Evolutionary conservation across 2,113 vertebrate genomes (phyloP).

Genomic region (Esox niger): DNA sequence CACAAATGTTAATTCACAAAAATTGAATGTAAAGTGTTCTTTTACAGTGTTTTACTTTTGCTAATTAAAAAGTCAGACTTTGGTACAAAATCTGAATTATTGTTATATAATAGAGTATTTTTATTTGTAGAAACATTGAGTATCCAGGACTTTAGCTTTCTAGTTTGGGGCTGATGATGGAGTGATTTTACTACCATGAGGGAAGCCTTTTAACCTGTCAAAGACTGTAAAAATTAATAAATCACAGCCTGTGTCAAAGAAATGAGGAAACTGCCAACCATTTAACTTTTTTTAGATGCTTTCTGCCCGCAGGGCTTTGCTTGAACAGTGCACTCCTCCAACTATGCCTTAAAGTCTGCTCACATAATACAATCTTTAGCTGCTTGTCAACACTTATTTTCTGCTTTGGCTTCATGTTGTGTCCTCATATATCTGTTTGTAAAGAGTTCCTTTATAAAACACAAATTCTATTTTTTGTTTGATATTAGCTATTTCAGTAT

Average conservation of each 20-base stretch:
- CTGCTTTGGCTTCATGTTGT: conserved; percentile 17
- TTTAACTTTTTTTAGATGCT: conserved; percentile 50
- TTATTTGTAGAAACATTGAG: conserved; percentile 47
- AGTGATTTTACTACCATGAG: conserved; percentile 48
- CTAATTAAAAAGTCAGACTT: conserved; percentile 37
- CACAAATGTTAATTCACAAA: conserved; percentile 18
- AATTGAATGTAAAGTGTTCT: conserved; percentile 48
- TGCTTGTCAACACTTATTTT: conserved; percentile 27
- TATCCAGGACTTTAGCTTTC: conserved; percentile 23
- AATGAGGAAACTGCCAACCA: conserved; percentile 54
- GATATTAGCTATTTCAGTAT: conserved; percentile 65
- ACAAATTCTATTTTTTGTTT: conserved; percentile 53
- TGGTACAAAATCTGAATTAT: conserved; percentile 29
- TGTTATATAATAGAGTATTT: no score
- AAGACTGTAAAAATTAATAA: conserved; percentile 54
- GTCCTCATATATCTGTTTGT: conserved; percentile 43
- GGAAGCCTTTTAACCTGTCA: conserved; percentile 64
- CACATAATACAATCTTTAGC: conserved; percentile 37
- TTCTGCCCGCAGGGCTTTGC: conserved; percentile 52
- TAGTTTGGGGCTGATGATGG: conserved; percentile 2
- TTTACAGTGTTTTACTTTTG: conserved; percentile 37
- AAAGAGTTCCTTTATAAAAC: conserved; percentile 46
- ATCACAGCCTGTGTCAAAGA: conserved; percentile 55
- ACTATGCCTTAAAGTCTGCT: conserved; percentile 40
- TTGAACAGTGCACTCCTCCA: conserved; percentile 27